Conservation (phyloP, 1,140 invertebrate genomes). For the Hycleus phaleratus region DNA sequence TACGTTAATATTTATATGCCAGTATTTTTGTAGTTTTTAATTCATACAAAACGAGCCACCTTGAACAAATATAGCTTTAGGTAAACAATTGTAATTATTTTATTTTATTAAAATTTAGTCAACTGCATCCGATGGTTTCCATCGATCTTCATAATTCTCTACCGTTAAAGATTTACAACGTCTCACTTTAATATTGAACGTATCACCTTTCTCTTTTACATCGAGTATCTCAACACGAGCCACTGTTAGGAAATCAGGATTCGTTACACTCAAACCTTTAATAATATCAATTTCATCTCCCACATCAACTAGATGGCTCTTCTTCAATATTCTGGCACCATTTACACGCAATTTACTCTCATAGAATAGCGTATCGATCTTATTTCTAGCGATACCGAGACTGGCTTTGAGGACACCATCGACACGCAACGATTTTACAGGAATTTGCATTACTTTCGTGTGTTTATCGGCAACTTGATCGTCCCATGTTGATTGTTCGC, state of each 20-base stretch:
- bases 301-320: conserved; percentile 47
- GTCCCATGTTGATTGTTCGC: background rate
- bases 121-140: background rate
- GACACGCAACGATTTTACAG: conserved; percentile 52
- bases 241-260: conserved; percentile 52
- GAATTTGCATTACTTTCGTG: conserved; percentile 50
- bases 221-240: conserved; percentile 51
- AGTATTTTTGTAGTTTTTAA: conserved; percentile 17
- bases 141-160: conserved; percentile 48
- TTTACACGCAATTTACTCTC: conserved; percentile 60
- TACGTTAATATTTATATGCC: conserved; percentile 13
- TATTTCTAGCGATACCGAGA: conserved; percentile 58
- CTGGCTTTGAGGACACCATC: conserved; percentile 59
- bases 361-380: conserved; percentile 58
- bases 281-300: conserved; percentile 62
- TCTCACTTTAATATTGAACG: conserved; percentile 46
- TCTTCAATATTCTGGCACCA: conserved; percentile 57
- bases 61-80: background rate
- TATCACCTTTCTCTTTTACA: conserved; percentile 39
- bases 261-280: conserved; percentile 48
- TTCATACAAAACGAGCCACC: background rate
- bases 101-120: background rate
- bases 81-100: background rate
- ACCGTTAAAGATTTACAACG: conserved; percentile 53
- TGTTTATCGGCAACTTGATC: conserved; percentile 38